phyloP scores from a whole-genome alignment of 1,140 invertebrate genomes.

The Asbolus verrucosus region DNA sequence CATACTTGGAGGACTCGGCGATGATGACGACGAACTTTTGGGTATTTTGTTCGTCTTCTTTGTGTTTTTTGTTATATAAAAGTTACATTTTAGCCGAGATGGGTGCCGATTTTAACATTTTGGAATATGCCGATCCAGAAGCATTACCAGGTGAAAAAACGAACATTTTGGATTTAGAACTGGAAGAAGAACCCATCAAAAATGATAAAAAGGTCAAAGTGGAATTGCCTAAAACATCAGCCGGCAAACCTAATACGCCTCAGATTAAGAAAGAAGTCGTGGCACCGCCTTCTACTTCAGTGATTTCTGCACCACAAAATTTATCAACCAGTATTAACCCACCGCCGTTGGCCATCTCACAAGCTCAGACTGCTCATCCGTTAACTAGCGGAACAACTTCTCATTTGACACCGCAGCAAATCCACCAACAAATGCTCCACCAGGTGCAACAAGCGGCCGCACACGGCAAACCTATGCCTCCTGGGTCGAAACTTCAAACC shows the following conservation, averaged over 20 bases:
- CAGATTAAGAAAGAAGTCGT: slow-evolving; percentile 47
- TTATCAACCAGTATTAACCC: slow-evolving; percentile 40
- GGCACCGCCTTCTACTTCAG: background rate
- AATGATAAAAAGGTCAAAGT: slow-evolving; percentile 67
- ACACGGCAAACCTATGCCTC: slow-evolving; percentile 71
- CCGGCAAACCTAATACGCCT: background rate
- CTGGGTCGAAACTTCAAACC: slow-evolving; percentile 72
- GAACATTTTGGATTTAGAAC: slow-evolving; percentile 78
- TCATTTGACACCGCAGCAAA: slow-evolving; percentile 57
- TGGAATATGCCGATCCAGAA: slow-evolving; percentile 95
- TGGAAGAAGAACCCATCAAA: slow-evolving; percentile 76
- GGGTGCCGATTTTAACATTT: slow-evolving; percentile 94
- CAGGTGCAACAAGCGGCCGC: slow-evolving; percentile 71
- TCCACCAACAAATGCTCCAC: slow-evolving; percentile 65
- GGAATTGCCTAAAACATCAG: slow-evolving; percentile 14
- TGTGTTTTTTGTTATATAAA: background rate
- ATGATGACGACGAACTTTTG: slow-evolving; percentile 89
- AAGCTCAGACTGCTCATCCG: slow-evolving; percentile 46
- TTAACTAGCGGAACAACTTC: slow-evolving; percentile 28
- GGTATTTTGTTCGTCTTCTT: slow-evolving; percentile 67
- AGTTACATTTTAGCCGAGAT: slow-evolving; percentile 75
- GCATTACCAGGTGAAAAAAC: slow-evolving; percentile 80
- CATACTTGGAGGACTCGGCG: slow-evolving; percentile 82
- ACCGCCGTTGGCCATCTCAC: slow-evolving; percentile 52
- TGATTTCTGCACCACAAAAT: background rate